A percentile compares a stretch with the other conserved stretches of the same genome.
These are phyloP conservation scores for Itoplectis maculator DNA, from an alignment of 2,888 invertebrate genomes.

Conservation along the genomic window DNA sequence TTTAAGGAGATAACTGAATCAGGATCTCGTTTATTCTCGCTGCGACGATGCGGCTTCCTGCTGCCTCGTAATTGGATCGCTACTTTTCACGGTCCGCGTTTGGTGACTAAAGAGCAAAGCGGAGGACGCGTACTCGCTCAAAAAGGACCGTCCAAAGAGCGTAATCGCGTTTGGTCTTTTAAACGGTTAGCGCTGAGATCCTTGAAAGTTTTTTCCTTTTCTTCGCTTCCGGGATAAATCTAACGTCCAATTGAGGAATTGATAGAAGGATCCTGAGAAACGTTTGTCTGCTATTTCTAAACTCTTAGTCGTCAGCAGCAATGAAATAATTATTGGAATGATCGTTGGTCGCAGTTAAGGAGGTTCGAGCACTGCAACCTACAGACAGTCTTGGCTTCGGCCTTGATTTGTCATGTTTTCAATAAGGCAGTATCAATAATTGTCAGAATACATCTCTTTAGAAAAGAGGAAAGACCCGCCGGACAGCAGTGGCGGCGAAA, in stretches of 20 bases:
- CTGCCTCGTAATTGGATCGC: slow-evolving; percentile 75
- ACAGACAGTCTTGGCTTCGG: background rate
- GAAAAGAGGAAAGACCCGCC: slow-evolving; percentile 95
- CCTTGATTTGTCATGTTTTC: slow-evolving; percentile 20
- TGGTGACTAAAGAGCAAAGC: slow-evolving; percentile 72
- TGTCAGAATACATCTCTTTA: slow-evolving; percentile 85
- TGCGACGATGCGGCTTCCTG: slow-evolving; percentile 71
- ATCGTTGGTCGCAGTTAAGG: slow-evolving; percentile 17
- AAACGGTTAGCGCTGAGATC: slow-evolving; percentile 12
- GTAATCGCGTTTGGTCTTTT: slow-evolving; percentile 34
- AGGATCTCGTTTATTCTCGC: slow-evolving; percentile 67
- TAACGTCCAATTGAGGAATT: slow-evolving; percentile 43
- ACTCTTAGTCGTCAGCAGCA: background rate
- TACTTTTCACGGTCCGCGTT: slow-evolving; percentile 70
- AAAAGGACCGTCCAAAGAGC: slow-evolving; percentile 40
- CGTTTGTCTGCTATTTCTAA: background rate
- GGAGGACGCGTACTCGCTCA: slow-evolving; percentile 36
- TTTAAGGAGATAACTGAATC: slow-evolving; percentile 78
- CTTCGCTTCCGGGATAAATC: slow-evolving; percentile 40
- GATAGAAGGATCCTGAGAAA: background rate
- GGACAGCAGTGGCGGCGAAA: slow-evolving; percentile 87
- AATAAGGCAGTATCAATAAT: slow-evolving; percentile 77
- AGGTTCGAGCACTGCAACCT: background rate
- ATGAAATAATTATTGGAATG: slow-evolving; percentile 27
- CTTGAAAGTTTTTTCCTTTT: slow-evolving; percentile 36